phyloP scores from a whole-genome alignment of 1,140 invertebrate species.

The Nephila pilipes region DNA sequence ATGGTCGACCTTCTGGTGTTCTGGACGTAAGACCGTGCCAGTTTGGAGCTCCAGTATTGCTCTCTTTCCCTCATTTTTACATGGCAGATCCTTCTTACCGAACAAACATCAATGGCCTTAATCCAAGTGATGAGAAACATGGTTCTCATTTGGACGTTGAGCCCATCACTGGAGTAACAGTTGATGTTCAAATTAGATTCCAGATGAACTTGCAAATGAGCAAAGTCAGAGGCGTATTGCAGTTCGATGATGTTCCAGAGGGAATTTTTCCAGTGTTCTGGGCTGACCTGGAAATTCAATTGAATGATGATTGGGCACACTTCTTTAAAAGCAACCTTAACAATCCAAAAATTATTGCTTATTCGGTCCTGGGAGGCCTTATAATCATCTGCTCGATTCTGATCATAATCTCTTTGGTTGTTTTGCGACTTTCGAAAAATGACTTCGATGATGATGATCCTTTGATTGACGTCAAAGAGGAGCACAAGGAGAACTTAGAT shows the following conservation, averaged over 20 bases:
- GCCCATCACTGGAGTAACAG: slow-evolving; percentile 43
- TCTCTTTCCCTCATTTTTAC: slow-evolving; percentile 91
- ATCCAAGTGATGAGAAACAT: background rate
- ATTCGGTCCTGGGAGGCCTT: slow-evolving; percentile 24
- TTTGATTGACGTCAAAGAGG: slow-evolving; percentile 42
- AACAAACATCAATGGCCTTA: slow-evolving; percentile 44
- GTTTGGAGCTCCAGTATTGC: slow-evolving; percentile 84
- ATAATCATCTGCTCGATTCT: background rate
- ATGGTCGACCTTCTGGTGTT: slow-evolving; percentile 49
- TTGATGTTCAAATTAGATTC: slow-evolving; percentile 43
- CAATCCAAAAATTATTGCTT: slow-evolving; percentile 57
- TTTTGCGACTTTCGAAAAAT: background rate
- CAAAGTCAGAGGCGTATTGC: slow-evolving; percentile 48
- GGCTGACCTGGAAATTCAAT: slow-evolving; percentile 73
- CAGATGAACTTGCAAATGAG: slow-evolving; percentile 60
- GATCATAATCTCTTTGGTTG: slow-evolving; percentile 17
- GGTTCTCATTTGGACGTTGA: slow-evolving; percentile 53
- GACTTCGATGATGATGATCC: slow-evolving; percentile 28
- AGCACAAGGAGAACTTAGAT: slow-evolving; percentile 12
- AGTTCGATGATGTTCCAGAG: slow-evolving; percentile 77
- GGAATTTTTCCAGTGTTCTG: slow-evolving; percentile 79
- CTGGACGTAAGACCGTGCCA: slow-evolving; percentile 63
- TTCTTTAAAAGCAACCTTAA: slow-evolving; percentile 44
- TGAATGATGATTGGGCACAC: slow-evolving; percentile 65
- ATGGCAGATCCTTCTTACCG: slow-evolving; percentile 84